Conservation (phyloP, 2,113 vertebrate species). For the Apaloderma vittatum region DNA sequence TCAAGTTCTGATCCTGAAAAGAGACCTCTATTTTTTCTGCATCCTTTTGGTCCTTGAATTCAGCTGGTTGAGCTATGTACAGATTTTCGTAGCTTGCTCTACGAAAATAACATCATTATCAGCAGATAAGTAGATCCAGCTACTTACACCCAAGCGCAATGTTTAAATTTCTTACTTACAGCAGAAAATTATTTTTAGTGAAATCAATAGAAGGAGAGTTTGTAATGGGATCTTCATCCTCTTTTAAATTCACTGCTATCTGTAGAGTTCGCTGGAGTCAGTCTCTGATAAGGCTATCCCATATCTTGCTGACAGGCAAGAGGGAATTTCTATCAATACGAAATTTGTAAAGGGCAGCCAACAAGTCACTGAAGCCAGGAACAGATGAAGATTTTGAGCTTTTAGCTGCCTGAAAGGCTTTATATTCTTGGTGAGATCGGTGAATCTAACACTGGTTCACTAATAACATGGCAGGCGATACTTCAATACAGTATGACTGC, state of each 20-base stretch:
- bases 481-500: not conserved
- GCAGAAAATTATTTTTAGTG: not conserved
- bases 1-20: not conserved
- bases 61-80: not conserved
- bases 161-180: constrained; percentile 2
- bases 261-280: not conserved
- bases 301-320: constrained; percentile 5
- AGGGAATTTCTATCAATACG: constrained; percentile 8
- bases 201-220: not conserved
- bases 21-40: not conserved
- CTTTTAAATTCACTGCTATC: not conserved
- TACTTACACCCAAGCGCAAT: not conserved
- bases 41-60: not conserved
- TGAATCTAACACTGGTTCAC: not conserved
- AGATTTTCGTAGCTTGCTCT: not conserved
- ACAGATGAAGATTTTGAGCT: not conserved
- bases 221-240: not conserved
- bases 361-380: not conserved
- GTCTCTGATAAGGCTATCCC: not conserved
- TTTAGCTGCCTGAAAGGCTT: not conserved
- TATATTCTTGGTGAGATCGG: not conserved
- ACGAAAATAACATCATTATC: not conserved
- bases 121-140: not conserved
- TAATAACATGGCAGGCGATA: not conserved
- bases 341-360: not conserved